Evolutionary conservation across 2,113 vertebrate species (phyloP), one percentile per base, ranked within the genome.

Genomic region (Bufo bufo): DNA sequence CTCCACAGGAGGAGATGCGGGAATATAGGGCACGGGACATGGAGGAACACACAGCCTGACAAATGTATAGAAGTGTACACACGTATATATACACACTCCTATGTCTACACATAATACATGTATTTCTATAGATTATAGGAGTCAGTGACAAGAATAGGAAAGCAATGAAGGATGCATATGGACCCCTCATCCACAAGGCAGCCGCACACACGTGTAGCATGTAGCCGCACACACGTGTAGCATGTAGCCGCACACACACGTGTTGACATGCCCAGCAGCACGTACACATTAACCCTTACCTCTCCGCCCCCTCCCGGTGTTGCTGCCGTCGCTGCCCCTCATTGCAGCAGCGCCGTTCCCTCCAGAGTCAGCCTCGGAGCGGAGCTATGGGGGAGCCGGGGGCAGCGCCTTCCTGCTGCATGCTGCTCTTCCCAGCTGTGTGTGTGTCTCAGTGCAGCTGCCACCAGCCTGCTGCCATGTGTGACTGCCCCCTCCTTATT

Each of bases 281-380:
- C 65, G 65, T 84, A 84, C 50, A 84, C 82, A 84, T 63, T 80
- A 80, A 56, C 80, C 58, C 43, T 47, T 88, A 88, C 87, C 87
- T 88, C 47, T 77, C 63, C 33, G 17, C 17, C 54, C 86, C 54
- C 65, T 80, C 61, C 77, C 11, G 43, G 0, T 20, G 72, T 0
- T 20, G 72, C 66, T 13, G 66, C 47, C 1, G 71, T 11, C 66
- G 87, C 49, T 88, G 47, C 80, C 87, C 87, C 87, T 88, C 87
- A 88, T 88, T 59, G 87, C 69, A 1, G 43, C 66, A 11, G 77
- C 45, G 50, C 69, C 4, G n/a, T 14, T 71, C 77, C 78, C 52
- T 61, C 43, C 33, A 13, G 54, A n/a, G 86, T 85, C 72, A 85
- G 71, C n/a, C n/a, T n/a, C 85, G 56, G 45, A 78, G 58, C 74